Evolutionary conservation across 2,888 invertebrate species (phyloP).

Genomic region (Poecilobothrus nobilitatus): DNA sequence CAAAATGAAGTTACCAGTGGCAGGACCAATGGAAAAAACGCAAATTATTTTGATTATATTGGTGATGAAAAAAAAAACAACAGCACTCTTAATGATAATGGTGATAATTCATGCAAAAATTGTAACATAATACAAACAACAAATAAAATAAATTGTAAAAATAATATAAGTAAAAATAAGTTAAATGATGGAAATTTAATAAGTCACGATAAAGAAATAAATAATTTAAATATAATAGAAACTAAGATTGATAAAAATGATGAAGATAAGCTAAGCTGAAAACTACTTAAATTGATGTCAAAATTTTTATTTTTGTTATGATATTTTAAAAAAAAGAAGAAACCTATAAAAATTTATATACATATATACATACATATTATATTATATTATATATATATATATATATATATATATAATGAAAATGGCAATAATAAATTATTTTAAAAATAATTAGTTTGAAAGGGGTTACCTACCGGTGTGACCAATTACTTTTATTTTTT

Average conservation of each 20-base stretch:
- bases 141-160: not conserved
- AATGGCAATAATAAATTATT: too few species aligned
- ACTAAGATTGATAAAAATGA: slow-evolving; percentile 5
- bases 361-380: too few species aligned
- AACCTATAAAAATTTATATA: not conserved
- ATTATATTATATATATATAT: too few species aligned
- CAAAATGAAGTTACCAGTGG: not conserved
- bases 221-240: slow-evolving; percentile 5
- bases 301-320: not conserved
- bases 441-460: too few species aligned
- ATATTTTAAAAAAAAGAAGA: not conserved
- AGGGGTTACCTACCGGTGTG: too few species aligned
- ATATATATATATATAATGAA: too few species aligned
- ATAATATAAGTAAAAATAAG: slow-evolving; percentile 1
- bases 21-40: not conserved
- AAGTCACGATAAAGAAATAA: not conserved
- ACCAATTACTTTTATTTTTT: too few species aligned
- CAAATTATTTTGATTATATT: not conserved
- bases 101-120: not conserved
- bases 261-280: slow-evolving; percentile 9
- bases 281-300: slow-evolving; percentile 9
- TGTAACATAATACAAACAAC: not conserved
- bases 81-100: not conserved
- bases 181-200: not conserved
- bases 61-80: not conserved